Base-by-base conservation (phyloP, 2,888 invertebrate species). In the Noctua pronuba region DNA sequence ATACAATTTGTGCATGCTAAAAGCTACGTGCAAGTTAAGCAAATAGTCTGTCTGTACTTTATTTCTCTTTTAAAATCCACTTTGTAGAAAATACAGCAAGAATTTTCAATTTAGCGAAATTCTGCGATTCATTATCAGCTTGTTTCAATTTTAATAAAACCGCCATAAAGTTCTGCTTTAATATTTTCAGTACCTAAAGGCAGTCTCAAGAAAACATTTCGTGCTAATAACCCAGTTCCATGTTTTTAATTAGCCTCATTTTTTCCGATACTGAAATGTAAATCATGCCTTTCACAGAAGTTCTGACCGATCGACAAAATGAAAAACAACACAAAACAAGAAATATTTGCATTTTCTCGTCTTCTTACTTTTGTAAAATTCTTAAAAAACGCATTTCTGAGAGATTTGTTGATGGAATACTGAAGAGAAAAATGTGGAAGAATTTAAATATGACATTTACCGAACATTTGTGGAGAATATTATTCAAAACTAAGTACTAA, bases 161-260 rank as follows among this genome's bases (percentile, higher is more conserved):
- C 2, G 1, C 16, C n/a, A 18, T 35, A 13, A 6, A 79, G 60
- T 28, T 16, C 5, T 24, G 24, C 0, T 80, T 35, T 11, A 73
- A 28, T 49, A 62, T 46, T 64, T 21, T 55, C 8, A 62, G 31
- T 18, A 28, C 13, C 35, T 35, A 8, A 11, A 55, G 31, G 38
- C 16, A 55, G 65, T 31, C n/a, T 21, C 5, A 35, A 69, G 58
- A 18, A 65, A 82, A 66, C n/a, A 28, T 60, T 69, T 65, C 38
- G 38, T 55, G 21, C 69, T 55, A 44, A 46, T 78, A 70, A 73
- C 79, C 82, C 65, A 73, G 60, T 49, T 73, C 55, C 60, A 28
- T 62, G 49, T 46, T 80, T 84, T 70, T 82, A 85, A 85, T 82
- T 80, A 85, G 28, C 81, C 73, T 70, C 31, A 41, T 84, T 85